Base-by-base conservation (phyloP, 2,888 invertebrate species). In the Cheilosia grossa region DNA sequence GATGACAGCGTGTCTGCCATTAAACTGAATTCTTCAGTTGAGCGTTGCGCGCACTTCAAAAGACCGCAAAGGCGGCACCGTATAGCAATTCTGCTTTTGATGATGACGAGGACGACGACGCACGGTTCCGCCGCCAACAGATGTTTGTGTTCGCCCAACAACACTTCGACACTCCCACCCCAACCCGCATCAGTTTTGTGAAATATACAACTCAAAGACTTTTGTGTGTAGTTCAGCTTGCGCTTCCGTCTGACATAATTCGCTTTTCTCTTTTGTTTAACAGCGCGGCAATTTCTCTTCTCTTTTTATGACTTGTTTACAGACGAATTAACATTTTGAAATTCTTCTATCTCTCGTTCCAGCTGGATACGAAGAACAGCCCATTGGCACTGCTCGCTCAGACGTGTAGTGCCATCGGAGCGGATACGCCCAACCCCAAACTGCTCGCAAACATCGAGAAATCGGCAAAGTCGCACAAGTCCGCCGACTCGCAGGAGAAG, bases 281-380 rank as follows among this genome's bases (percentile, higher is more conserved):
- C 17, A 9, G 24, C 1, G 27, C 30, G 30, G 42, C 44, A 44
- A 53, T 59, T 67, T 47, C 54, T 63, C 58, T 70, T 13, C 33
- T 42, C 21, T 42, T 61, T 79, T 79, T 79, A 77, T 75, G 33
- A 69, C 56, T 77, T 72, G 80, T 80, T 73, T 80, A 80, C 73
- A 61, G 10, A 51, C 27, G 33, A 19, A 66, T 64, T 37, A 81
- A 64, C 21, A 64, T 47, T 63, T 15, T 19, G 17, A 17, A 19
- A 4, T 47, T 67, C 64, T 59, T 75, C 7, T 59, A 1, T 77
- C 92, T 93, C 92, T 93, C 93, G 92, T 96, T 96, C 88, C 95
- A 98, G 98, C 94, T 98, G 94, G 98, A 98, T 93, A 97, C 98
- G 87, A 98, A 98, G 94, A 98, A 98, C 93, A 98, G 98, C 93